Conservation (phyloP, 2,888 invertebrate genomes). For the Ctenicera cuprea region DNA sequence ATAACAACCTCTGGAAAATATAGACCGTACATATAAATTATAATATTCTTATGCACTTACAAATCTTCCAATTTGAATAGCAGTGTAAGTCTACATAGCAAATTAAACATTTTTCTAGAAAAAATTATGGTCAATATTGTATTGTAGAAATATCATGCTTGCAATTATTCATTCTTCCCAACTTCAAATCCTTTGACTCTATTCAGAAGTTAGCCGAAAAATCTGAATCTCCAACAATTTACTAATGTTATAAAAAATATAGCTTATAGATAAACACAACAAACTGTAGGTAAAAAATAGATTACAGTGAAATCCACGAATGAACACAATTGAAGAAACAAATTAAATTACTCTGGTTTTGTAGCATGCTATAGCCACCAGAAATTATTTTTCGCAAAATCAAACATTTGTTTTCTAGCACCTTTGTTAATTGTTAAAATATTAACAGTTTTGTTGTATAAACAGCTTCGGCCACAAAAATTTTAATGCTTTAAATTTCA, state of each 20-base stretch:
- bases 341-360: too few relatives aligned
- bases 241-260: neutral
- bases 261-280: neutral
- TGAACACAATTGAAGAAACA: too few relatives aligned
- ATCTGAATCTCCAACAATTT: neutral
- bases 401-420: too few relatives aligned
- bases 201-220: neutral
- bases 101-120: neutral
- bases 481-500: too few relatives aligned
- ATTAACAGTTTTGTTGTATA: too few relatives aligned
- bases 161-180: neutral
- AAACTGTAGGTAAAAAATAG: neutral
- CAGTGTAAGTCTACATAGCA: neutral
- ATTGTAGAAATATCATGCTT: neutral
- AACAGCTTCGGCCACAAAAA: too few relatives aligned
- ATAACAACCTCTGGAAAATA: conserved; percentile 9
- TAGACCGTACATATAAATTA: neutral
- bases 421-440: too few relatives aligned
- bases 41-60: neutral
- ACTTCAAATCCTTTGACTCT: neutral
- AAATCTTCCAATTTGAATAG: neutral
- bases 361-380: too few relatives aligned
- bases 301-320: too few relatives aligned
- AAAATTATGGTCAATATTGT: conserved; percentile 1
- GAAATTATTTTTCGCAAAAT: too few relatives aligned